Percentiles rank a stretch among this genome's conserved stretches.
These are phyloP conservation scores for Polypedilum vanderplanki DNA, from an alignment of 1,140 invertebrate species.

Conservation along the genomic window DNA sequence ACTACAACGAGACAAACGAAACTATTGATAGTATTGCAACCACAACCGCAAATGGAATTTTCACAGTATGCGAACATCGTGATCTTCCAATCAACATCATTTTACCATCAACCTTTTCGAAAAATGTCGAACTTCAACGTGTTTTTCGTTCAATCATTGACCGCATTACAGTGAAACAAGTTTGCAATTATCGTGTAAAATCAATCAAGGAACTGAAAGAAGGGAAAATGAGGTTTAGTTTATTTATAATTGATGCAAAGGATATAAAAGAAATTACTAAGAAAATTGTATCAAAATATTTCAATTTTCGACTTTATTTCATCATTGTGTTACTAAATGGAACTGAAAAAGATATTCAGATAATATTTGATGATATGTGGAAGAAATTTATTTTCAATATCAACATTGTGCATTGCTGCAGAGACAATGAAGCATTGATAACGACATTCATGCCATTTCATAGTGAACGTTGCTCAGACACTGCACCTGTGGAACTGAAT, in stretches of 20 bases:
- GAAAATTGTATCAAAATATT: not conserved
- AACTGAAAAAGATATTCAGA: not conserved
- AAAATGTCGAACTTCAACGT: not conserved
- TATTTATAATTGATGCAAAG: too few relatives aligned
- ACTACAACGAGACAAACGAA: too few relatives aligned
- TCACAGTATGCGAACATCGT: too few relatives aligned
- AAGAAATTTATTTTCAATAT: slow-evolving; percentile 4
- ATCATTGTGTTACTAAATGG: not conserved
- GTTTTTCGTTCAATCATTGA: not conserved
- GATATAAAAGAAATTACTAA: too few relatives aligned
- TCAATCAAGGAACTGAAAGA: too few relatives aligned
- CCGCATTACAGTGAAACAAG: too few relatives aligned
- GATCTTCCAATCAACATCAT: too few relatives aligned
- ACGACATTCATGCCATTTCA: not conserved
- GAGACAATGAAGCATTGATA: not conserved
- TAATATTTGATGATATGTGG: not conserved
- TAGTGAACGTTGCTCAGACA: not conserved
- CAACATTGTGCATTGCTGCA: not conserved
- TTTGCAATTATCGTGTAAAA: too few relatives aligned
- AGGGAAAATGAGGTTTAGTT: too few relatives aligned
- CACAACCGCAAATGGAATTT: too few relatives aligned
- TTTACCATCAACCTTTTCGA: not conserved
- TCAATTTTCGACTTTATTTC: not conserved
- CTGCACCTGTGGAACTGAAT: not conserved
- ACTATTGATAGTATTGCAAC: too few relatives aligned